Evolutionary conservation across 2,797 vertebrate species (phyloP), one percentile per base, ranked within the genome.

Genomic region (Adrianichthys oophorus): DNA sequence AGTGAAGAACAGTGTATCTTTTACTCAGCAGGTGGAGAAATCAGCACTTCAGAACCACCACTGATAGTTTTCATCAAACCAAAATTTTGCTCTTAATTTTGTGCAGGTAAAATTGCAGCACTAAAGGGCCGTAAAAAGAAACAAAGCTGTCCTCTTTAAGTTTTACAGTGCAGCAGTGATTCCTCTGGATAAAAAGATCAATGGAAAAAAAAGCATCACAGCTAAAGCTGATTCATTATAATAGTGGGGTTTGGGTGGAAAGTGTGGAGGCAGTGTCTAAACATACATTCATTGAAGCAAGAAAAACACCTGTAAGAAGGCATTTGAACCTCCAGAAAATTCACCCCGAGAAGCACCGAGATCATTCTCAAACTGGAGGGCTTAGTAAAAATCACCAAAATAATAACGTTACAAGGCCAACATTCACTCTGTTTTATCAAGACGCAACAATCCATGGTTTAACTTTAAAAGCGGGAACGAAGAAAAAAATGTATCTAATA

Each of bases 201-300:
- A 37, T 37, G 32, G 7, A 26, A 26, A 37, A 37, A 37, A 37
- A 37, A 37, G 32, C 10, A 10, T 37, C 32, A 37, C 32, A 37
- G 32, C 10, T 37, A 37, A 37, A 37, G 32, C 32, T 37, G 32
- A 6, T 29, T 29, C 19, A 7, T 26, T 26, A 7, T 7, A 26
- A 7, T 1, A 7, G 32, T 10, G 29, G 29, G 10, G 32, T 4
- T 37, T 37, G 32, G 10, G 10, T 37, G 32, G 32, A 13, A 13
- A 37, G 32, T 13, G 32, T 37, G 32, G 32, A 37, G 32, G 32
- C 32, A 50, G 41, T 54, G 23, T 63, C 14, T 41, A 12, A 63
- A 15, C 48, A 54, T 79, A 82, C 80, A 79, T 85, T 87, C 67
- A n/a, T 13, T 72, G 48, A 63, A 32, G 76, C 53, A 15, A 58